Conservation (phyloP, 2,113 vertebrate species). For the Melanocharis versteri region DNA sequence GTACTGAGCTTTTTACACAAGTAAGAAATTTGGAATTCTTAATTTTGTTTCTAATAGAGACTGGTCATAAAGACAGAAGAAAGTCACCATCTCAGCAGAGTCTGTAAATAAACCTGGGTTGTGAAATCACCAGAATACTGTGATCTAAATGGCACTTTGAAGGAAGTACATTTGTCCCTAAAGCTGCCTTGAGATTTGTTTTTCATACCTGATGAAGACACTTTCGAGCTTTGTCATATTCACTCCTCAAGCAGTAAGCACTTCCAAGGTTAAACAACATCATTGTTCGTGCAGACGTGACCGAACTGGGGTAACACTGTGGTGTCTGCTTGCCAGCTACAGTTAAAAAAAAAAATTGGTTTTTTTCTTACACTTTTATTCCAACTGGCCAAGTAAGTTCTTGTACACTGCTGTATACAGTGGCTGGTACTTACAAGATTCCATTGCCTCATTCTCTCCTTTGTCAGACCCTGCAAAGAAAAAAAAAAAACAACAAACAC, state of each 20-base stretch:
- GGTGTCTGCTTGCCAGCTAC: conserved; percentile 92
- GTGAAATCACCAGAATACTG: not conserved
- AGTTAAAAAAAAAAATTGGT: not conserved
- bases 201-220: conserved; percentile 92
- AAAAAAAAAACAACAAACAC: not conserved
- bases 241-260: conserved; percentile 93
- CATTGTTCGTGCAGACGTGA: conserved; percentile 91
- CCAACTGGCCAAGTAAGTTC: not conserved
- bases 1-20: not conserved
- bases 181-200: not conserved
- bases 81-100: not conserved
- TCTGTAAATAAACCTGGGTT: not conserved
- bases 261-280: conserved; percentile 98
- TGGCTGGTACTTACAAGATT: conserved; percentile 85
- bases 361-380: not conserved
- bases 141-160: not conserved
- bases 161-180: not conserved
- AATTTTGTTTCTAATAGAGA: not conserved
- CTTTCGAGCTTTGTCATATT: conserved; percentile 96
- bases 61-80: not conserved
- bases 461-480: conserved; percentile 87
- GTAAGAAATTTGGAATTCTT: not conserved
- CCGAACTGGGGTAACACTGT: conserved; percentile 92
- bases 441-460: conserved; percentile 91
- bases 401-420: not conserved